Conservation (phyloP, 2,888 invertebrate genomes). For the Dexiosoma caninum region DNA sequence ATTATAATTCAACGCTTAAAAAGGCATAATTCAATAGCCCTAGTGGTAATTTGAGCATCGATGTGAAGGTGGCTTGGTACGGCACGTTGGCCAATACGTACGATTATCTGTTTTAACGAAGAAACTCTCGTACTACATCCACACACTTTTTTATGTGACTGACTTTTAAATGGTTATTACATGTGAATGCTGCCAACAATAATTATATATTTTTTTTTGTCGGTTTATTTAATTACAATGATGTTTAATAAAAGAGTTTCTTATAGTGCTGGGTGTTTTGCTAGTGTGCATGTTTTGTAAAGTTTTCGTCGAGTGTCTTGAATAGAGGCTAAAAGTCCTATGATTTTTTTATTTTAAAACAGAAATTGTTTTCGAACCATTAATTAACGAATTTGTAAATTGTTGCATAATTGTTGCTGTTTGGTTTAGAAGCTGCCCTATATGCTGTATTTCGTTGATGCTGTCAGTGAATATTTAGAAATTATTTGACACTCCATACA, state of each 20-base stretch:
- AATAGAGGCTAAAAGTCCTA: too few species aligned
- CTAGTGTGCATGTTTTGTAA: too few species aligned
- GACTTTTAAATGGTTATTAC: constrained; percentile 30
- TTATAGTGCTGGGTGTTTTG: neutral
- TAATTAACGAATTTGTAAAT: neutral
- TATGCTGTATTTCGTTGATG: too few species aligned
- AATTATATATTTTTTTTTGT: constrained; percentile 27
- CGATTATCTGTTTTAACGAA: neutral
- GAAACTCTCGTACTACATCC: neutral
- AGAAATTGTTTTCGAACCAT: too few species aligned
- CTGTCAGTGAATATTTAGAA: too few species aligned
- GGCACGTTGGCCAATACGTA: constrained; percentile 19
- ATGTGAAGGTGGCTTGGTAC: constrained; percentile 71
- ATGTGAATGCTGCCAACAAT: constrained; percentile 43
- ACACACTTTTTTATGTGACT: neutral
- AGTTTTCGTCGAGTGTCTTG: too few species aligned
- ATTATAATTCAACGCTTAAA: constrained; percentile 43
- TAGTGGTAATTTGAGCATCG: constrained; percentile 72
- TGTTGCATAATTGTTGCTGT: too few species aligned
- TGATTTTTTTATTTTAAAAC: too few species aligned
- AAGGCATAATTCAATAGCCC: constrained; percentile 61
- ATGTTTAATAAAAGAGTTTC: neutral
- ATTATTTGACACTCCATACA: too few species aligned
- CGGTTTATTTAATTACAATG: constrained; percentile 9
- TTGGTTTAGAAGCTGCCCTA: too few species aligned